phyloP scores from a whole-genome alignment of 2,113 vertebrate species.

The Delphinapterus leucas region DNA sequence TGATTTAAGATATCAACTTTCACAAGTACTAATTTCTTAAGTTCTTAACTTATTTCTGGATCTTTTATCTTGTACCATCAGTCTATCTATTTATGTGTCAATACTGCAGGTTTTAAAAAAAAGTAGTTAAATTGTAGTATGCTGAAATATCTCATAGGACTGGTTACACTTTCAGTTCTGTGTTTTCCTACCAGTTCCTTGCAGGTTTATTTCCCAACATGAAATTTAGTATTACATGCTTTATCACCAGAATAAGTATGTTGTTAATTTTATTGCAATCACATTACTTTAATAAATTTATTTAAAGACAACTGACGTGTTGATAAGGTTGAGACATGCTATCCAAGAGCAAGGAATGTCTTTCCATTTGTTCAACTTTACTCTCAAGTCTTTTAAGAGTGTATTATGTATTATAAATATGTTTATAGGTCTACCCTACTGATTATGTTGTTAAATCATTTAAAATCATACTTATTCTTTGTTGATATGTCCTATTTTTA shows the following conservation, averaged over 20 bases:
- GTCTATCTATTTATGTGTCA: neutral
- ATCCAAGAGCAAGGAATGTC: neutral
- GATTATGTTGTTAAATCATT: neutral
- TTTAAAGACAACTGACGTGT: neutral
- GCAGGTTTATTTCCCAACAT: neutral
- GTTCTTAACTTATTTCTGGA: neutral
- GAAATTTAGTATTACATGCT: neutral
- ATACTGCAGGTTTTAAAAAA: too few relatives aligned
- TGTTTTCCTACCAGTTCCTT: neutral
- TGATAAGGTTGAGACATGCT: neutral
- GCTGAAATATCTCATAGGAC: neutral
- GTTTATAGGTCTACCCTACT: neutral
- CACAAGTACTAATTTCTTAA: neutral
- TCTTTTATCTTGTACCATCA: neutral
- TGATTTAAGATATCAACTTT: neutral
- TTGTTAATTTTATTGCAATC: neutral
- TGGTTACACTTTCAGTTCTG: neutral
- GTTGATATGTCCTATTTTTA: neutral
- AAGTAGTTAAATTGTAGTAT: neutral
- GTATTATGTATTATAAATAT: neutral
- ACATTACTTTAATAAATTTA: neutral
- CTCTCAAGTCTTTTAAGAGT: neutral
- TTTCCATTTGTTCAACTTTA: neutral
- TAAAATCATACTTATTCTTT: neutral
- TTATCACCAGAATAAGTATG: neutral